Evolutionary conservation across 2,797 vertebrate genomes (phyloP), one percentile per base, ranked within the genome.

Genomic region (Urophycis tenuis): DNA sequence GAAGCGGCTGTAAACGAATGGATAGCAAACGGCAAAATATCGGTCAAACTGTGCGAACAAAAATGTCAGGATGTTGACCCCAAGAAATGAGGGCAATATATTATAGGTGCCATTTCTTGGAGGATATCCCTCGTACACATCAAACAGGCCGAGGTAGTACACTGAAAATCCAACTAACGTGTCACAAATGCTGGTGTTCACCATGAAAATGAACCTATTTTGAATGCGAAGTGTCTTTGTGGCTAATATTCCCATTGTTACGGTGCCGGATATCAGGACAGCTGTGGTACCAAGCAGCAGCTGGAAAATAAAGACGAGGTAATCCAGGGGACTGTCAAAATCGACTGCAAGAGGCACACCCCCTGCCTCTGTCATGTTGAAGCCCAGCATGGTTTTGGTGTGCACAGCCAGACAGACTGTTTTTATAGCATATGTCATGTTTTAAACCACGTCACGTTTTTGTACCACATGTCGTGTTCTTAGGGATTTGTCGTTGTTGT

Each of bases 181-280:
- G 17, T 86, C 83, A 32, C 67, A 82, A 0, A 83, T 81, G 82
- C 90, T 90, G 22, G 91, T 92, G 84, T 91, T 92, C 34, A 91
- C 60, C 88, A 92, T 91, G 41, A 91, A 92, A 45, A 92, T 78
- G 14, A 91, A 91, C 29, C 91, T 85, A 78, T 89, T 90, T 76
- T 90, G 90, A 7, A 25, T 25, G 12, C 80, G 81, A 25, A 90
- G 87, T 4, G 82, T 73, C 0, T 75, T 73, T 0, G 87, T 90
- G 69, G 67, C 71, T 32, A 82, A 7, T n/a, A 92, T 89, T 0
- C 83, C 85, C 1, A 82, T 36, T 0, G 84, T 81, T n/a, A 90
- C 89, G 0, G 88, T 86, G 0, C 87, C 88, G 5, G 86, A 89
- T 1, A 91, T 75, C 0, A 86, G 74, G 41, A 84, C 81, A 1